Percentiles rank a stretch among this genome's conserved stretches.
These are phyloP conservation scores for Pollenia labialis DNA, from an alignment of 2,888 invertebrate genomes.

Conservation along the genomic window DNA sequence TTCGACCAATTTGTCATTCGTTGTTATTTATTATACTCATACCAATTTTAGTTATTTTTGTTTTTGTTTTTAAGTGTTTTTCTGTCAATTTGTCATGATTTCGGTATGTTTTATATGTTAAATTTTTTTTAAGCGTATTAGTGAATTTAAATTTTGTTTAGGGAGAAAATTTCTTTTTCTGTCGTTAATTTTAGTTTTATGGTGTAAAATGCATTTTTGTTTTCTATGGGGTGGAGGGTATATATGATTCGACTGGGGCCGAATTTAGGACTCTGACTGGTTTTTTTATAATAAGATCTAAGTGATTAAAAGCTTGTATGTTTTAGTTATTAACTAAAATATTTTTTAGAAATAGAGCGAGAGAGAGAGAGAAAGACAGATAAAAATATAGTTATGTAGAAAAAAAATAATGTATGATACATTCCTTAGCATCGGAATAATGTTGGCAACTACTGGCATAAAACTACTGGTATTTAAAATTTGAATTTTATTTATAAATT, in stretches of 20 bases:
- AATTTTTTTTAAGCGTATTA: constrained; percentile 14
- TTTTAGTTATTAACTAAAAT: constrained; percentile 23
- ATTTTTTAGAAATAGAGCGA: constrained; percentile 21
- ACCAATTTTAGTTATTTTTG: constrained; percentile 42
- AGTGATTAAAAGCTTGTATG: constrained; percentile 43
- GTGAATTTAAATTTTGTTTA: constrained; percentile 16
- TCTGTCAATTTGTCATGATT: constrained; percentile 30
- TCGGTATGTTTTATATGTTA: background rate
- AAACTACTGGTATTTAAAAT: constrained; percentile 48
- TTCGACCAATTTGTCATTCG: constrained; percentile 49
- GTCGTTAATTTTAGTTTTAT: constrained; percentile 4
- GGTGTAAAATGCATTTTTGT: constrained; percentile 11
- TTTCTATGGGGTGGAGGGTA: constrained; percentile 56
- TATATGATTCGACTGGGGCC: constrained; percentile 53
- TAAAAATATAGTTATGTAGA: background rate
- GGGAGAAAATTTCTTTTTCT: background rate
- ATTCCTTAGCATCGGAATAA: constrained; percentile 54
- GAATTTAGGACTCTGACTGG: constrained; percentile 33
- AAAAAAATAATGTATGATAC: constrained; percentile 61
- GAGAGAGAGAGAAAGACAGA: constrained; percentile 15
- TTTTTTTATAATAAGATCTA: constrained; percentile 40
- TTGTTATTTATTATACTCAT: constrained; percentile 42
- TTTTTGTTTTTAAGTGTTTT: constrained; percentile 3
- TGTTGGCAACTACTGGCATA: constrained; percentile 60
- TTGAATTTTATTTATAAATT: constrained; percentile 15